Base-by-base conservation (phyloP, 2,888 invertebrate genomes). In the Erynnis tages region DNA sequence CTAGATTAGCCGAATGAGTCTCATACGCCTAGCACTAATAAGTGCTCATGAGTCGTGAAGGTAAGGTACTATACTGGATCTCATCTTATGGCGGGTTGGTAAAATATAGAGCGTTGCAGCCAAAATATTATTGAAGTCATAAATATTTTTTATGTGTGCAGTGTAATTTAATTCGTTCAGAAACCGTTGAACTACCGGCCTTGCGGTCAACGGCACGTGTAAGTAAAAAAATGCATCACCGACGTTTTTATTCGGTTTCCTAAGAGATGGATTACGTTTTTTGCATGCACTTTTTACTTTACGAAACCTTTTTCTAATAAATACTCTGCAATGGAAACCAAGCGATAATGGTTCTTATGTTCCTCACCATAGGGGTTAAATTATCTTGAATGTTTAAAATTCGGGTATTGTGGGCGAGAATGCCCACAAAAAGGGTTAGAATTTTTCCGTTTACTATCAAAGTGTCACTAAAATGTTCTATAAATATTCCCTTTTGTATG, bases 221-320 rank as follows among this genome's bases (percentile, higher is more conserved):
- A 4, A 7, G 16, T 21, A 54, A 44, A 47, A 53, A 55, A 52
- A 44, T 35, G 29, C 37, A 21, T 29, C 11, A 23, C 11, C n/a
- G 10, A 14, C 10, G 17, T 61, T 62, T 60, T 54, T 58, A 25
- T 57, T 25, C 25, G 49, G 49, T 47, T 57, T 57, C 52, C 54
- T 52, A 55, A 55, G 50, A 44, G 54, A 57, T 30, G 54, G 54
- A 54, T 53, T 45, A 53, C 38, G 38, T 23, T 53, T 53, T 53
- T 53, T 53, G 38, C 52, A 44, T 25, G 14, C 25, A 6, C 23
- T 53, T 53, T 53, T 53, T 53, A 53, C 23, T 11, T 53, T 48
- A 54, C 53, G 38, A 48, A 58, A 54, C 40, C 35, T 10, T 32
- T 44, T 44, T 45, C 37, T 13, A 13, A 30, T 30, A 16, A 27